A percentile compares a stretch with the other conserved stretches of the same genome.
phyloP scores from a whole-genome alignment of 1,140 invertebrate species.

The Trachymyrmex cornetzi region DNA sequence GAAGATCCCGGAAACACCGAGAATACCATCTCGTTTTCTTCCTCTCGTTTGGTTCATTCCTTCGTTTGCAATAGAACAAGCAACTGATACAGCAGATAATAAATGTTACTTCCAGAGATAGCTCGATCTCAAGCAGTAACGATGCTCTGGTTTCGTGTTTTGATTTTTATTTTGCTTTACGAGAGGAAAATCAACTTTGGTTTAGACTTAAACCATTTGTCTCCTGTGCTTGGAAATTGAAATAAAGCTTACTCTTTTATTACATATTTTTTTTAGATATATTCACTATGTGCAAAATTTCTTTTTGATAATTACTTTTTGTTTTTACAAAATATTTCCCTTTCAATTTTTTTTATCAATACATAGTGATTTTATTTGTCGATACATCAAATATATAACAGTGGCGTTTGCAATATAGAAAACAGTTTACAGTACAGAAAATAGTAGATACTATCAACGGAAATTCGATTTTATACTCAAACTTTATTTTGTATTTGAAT shows the following conservation, averaged over 20 bases:
- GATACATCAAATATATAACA: neutral
- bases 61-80: conserved; percentile 28
- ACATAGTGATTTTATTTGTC: neutral
- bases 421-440: neutral
- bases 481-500: conserved; percentile 17
- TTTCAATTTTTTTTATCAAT: conserved; percentile 15
- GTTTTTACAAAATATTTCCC: neutral
- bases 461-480: conserved; percentile 10
- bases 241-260: neutral
- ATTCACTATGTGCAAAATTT: neutral
- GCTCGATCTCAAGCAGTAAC: conserved; percentile 29
- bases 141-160: conserved; percentile 14
- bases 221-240: neutral
- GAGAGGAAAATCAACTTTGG: conserved; percentile 7
- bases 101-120: conserved; percentile 47
- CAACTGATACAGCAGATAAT: conserved; percentile 35
- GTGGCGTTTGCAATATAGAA: neutral
- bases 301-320: neutral
- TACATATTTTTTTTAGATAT: neutral
- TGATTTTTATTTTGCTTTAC: conserved; percentile 24
- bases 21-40: conserved; percentile 37
- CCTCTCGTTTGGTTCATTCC: conserved; percentile 22
- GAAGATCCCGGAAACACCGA: conserved; percentile 18
- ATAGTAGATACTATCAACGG: neutral
- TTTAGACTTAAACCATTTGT: neutral